Percentiles rank a stretch among this genome's conserved stretches.
phyloP scores from a whole-genome alignment of 2,888 invertebrate species.

The Zonitis immaculata region DNA sequence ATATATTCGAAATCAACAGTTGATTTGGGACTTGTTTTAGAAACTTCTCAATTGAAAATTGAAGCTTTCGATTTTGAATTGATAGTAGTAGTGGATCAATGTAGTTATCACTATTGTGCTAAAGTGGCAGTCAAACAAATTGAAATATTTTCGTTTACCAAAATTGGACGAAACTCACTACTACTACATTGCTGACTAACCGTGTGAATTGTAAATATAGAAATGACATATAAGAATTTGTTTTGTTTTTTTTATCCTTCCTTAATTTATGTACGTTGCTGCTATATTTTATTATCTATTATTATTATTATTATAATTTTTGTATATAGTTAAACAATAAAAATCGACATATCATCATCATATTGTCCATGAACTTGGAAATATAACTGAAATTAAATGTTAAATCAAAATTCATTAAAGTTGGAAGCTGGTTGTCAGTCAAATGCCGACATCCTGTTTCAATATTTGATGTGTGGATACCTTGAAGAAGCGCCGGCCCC shows the following conservation, averaged over 20 bases:
- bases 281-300: too few relatives aligned
- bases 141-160: conserved; percentile 15
- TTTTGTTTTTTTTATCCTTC: too few relatives aligned
- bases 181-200: conserved; percentile 9
- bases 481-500: conserved; percentile 22
- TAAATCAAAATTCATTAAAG: conserved; percentile 24
- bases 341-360: conserved; percentile 23
- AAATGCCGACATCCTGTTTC: conserved; percentile 31
- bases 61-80: too few relatives aligned
- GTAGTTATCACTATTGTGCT: neutral
- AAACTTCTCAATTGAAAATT: too few relatives aligned
- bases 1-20: too few relatives aligned
- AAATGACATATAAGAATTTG: conserved; percentile 18
- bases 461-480: conserved; percentile 32
- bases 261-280: too few relatives aligned
- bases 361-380: conserved; percentile 35
- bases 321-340: too few relatives aligned
- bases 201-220: conserved; percentile 38
- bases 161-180: conserved; percentile 15
- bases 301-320: too few relatives aligned
- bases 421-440: conserved; percentile 27
- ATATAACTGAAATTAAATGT: conserved; percentile 15
- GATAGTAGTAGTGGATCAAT: too few relatives aligned
- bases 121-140: conserved; percentile 10
- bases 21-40: too few relatives aligned